Evolutionary conservation across 1,140 invertebrate species (phyloP), one percentile per base, ranked within the genome.

Genomic region (Parasteatoda tepidariorum): DNA sequence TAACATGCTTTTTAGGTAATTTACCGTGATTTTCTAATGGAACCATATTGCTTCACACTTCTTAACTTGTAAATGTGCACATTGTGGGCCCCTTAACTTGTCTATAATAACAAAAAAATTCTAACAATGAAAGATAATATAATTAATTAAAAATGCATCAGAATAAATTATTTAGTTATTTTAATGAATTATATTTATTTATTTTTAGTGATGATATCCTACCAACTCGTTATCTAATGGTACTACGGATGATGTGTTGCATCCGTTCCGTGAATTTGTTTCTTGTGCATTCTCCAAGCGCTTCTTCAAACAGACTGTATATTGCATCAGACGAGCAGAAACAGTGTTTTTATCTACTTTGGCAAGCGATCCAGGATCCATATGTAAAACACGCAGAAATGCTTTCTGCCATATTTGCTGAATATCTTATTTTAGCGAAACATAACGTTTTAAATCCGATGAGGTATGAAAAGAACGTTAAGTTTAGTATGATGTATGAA

Each of bases 331-430:
- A 66, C 2, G 74, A 76, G 2, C 74, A 76, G 33, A 76, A 64
- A 33, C 31, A 66, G 2, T 76, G 74, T 13, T 76, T 76, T 22
- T 11, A 30, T 3, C 24, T 76, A 0, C 33, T 76, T 28, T 76
- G 74, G 74, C 38, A 26, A 31, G 34, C 74, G 0, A 48, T 76
- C 30, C 59, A 33, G 2, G 61, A 64, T 7, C 59, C 74, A 6
- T 76, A 24, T 22, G 74, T 76, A 6, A 76, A 48, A 15, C 24
- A 66, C 0, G 61, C 74, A 5, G 59, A 76, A 64, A 64, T 76
- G 61, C 34, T 38, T 38, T 26, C 15, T 0, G n/a, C 59, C 11
- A 66, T 64, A 26, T 57, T 54, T 3, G 26, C 30, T 5, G 59
- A 76, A 22, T 76, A 41, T 11, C 48, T 64, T 31, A 28, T 31